phyloP scores from a whole-genome alignment of 30 jellyfish, hydroid and myxozoan species.

The Sanderia malayensis region DNA sequence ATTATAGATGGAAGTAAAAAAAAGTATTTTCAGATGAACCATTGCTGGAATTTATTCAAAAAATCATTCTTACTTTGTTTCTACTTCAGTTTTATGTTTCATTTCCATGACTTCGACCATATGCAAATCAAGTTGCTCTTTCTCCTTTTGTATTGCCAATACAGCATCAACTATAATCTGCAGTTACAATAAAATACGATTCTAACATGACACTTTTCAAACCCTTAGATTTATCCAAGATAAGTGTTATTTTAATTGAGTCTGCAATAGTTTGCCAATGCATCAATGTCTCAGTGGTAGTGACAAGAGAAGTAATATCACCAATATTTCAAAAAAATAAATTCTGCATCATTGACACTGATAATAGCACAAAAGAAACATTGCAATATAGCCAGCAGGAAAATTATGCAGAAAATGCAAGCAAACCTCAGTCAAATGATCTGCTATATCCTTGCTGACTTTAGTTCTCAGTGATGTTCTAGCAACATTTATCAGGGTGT shows the following conservation, averaged over 20 bases:
- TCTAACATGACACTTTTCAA: too few species aligned
- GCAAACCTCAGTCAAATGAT: conserved; percentile 88
- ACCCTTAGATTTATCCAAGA: too few species aligned
- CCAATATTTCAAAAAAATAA: not conserved
- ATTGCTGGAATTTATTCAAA: too few species aligned
- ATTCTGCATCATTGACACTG: conserved; percentile 43
- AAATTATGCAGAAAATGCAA: not conserved
- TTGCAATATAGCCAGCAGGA: too few species aligned
- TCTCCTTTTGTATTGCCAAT: conserved; percentile 76
- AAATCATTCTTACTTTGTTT: conserved; percentile 88
- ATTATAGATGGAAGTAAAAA: too few species aligned
- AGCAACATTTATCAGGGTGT: conserved; percentile 90
- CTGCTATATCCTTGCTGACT: conserved; percentile 84
- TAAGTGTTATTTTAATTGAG: too few species aligned
- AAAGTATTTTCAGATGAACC: too few species aligned
- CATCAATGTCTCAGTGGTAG: conserved; percentile 65
- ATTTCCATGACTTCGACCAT: conserved; percentile 99
- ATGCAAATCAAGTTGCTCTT: conserved; percentile 89
- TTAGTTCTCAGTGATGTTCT: conserved; percentile 97
- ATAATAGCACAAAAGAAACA: too few species aligned
- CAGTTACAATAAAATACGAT: too few species aligned
- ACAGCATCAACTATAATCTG: conserved; percentile 99
- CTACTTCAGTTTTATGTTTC: conserved; percentile 94
- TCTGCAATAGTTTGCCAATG: too few species aligned
- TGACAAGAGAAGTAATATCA: conserved; percentile 48